Percentiles rank a stretch among this genome's conserved stretches.
Conservation (phyloP, 2,113 vertebrate genomes). For the Stictonetta naevosa region DNA sequence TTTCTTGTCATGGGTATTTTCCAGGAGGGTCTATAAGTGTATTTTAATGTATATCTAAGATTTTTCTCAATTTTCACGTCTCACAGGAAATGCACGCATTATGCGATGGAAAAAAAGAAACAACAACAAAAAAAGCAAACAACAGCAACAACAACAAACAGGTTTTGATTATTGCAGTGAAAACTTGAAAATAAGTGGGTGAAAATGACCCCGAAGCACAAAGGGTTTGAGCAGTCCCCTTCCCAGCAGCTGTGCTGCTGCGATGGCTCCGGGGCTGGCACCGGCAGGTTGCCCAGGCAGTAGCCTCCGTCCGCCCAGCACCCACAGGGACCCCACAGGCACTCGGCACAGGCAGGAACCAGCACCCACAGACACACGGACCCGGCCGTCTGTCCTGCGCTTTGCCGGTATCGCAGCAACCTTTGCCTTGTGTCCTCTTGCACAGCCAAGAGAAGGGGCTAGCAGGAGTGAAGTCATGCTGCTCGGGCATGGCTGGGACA, state of each 20-base stretch:
- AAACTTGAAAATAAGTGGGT: neutral
- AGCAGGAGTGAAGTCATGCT: neutral
- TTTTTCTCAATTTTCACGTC: neutral
- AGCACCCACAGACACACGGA: neutral
- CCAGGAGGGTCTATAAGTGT: neutral
- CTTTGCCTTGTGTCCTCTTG: neutral
- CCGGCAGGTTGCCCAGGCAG: neutral
- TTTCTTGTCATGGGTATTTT: neutral
- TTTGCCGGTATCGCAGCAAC: neutral
- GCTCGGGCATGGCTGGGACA: neutral
- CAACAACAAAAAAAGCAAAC: no score
- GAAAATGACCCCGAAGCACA: neutral
- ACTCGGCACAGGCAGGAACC: neutral
- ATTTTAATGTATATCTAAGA: neutral
- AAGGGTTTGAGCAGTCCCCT: neutral
- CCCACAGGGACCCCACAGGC: neutral
- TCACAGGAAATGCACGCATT: neutral
- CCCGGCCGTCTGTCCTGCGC: no score
- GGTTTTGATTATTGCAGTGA: neutral
- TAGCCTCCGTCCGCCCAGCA: no score
- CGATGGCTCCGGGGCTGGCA: neutral
- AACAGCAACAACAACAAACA: no score
- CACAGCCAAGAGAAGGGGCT: neutral
- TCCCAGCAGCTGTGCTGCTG: fast-evolving
- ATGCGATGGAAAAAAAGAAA: neutral